phyloP scores from a whole-genome alignment of 2,888 invertebrate genomes.

The Chrysopilus asiliformis region DNA sequence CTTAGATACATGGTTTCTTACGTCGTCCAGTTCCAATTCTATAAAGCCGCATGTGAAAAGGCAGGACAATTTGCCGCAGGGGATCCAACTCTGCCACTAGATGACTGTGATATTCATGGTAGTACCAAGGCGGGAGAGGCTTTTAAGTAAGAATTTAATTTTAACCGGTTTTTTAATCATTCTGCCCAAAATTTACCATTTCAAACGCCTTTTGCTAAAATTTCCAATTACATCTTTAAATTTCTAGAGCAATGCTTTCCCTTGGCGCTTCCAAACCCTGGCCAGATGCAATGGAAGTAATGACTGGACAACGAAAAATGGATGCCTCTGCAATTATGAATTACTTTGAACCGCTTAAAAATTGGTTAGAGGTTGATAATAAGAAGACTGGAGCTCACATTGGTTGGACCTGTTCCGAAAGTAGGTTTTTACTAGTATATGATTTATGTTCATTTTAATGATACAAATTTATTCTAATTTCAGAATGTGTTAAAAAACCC shows the following conservation, averaged over 20 bases:
- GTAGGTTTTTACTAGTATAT: conserved; percentile 22
- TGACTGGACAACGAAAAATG: conserved; percentile 69
- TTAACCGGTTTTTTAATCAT: neutral
- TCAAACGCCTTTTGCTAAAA: too few relatives aligned
- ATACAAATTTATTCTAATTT: too few relatives aligned
- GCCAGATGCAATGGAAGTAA: conserved; percentile 64
- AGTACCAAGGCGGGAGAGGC: conserved; percentile 67
- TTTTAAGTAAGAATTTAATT: conserved; percentile 37
- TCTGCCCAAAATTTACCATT: too few relatives aligned
- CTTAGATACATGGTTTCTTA: conserved; percentile 61
- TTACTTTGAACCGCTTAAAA: conserved; percentile 63
- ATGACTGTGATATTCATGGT: conserved; percentile 75
- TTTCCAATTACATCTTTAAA: too few relatives aligned
- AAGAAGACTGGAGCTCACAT: conserved; percentile 46
- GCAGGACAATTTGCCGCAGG: conserved; percentile 65
- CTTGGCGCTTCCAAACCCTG: conserved; percentile 60
- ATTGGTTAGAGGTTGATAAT: conserved; percentile 62
- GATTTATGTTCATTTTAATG: too few relatives aligned
- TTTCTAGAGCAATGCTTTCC: conserved; percentile 47
- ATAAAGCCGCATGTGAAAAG: conserved; percentile 53
- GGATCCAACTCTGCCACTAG: conserved; percentile 50
- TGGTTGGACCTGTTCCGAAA: conserved; percentile 43
- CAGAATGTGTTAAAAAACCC: too few relatives aligned
- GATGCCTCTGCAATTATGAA: conserved; percentile 61
- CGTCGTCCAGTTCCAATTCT: conserved; percentile 68